phyloP scores from a whole-genome alignment of 2,113 vertebrate species.

The Brachionichthys hirsutus region DNA sequence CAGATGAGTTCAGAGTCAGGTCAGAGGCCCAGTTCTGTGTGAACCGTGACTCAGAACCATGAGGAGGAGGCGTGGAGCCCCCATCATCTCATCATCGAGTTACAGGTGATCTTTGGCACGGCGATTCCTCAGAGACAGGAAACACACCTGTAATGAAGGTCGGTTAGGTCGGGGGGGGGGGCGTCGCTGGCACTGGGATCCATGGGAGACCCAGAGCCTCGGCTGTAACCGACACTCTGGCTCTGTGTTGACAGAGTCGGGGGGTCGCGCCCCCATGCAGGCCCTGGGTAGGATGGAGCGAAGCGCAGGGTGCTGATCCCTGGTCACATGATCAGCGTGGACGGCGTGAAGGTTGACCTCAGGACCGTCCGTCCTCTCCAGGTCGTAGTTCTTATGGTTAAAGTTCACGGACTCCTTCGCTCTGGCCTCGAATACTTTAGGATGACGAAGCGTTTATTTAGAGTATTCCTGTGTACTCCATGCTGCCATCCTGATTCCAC shows the following conservation, averaged over 20 bases:
- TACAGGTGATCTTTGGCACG: no score
- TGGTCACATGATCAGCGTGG: constrained; percentile 9
- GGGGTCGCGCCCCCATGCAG: constrained; percentile 50
- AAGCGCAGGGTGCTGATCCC: constrained; percentile 29
- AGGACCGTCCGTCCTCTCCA: no score
- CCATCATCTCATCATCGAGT: constrained; percentile 63
- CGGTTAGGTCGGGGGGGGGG: no score
- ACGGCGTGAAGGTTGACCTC: no score
- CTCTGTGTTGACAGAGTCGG: constrained; percentile 61
- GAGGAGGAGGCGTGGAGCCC: constrained; percentile 56
- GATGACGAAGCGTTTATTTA: no score
- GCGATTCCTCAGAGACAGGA: no score
- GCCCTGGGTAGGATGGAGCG: constrained; percentile 18
- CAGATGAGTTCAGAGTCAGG: constrained; percentile 60
- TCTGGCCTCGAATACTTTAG: no score
- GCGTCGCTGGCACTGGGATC: not conserved
- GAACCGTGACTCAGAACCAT: constrained; percentile 37
- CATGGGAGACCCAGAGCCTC: constrained; percentile 18
- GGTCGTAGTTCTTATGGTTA: constrained; percentile 15
- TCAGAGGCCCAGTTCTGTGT: constrained; percentile 47
- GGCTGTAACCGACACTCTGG: constrained; percentile 45
- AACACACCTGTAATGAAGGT: no score
- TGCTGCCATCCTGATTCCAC: constrained; percentile 31
- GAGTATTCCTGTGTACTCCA: constrained; percentile 35
- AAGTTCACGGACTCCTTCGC: constrained; percentile 46